Evolutionary conservation across 2,797 vertebrate genomes (phyloP), one percentile per base, ranked within the genome.

Genomic region (Platyrinchus mystaceus): DNA sequence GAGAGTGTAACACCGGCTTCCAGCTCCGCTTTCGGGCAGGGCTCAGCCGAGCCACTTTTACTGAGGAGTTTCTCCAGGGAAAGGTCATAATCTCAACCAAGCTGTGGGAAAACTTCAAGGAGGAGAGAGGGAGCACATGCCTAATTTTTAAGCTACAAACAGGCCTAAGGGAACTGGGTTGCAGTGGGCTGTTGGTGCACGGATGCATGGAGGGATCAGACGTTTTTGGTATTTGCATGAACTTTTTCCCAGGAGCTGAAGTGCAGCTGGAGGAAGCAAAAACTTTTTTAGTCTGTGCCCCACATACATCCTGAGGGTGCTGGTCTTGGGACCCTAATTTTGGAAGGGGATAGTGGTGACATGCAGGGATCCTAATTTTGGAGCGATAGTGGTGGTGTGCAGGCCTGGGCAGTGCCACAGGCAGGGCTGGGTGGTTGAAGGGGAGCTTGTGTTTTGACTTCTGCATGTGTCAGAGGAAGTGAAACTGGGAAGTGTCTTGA

Each of bases 401-500:
- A 13, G 71, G 39, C 80, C 39, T 39, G 74, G 55, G 68, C 39
- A 6, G 56, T 23, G 50, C 41, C 1, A 6, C 24, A 19, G 43
- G 47, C 44, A 59, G 44, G 60, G 67, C 84, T 60, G 18, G 3
- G 76, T 15, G 1, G 39, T 82, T 27, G 79, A 70, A 83, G 84
- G 71, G 76, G 64, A 56, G 32, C 50, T 71, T 64, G 34, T 87
- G 89, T 92, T 95, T 87, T 92, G 93, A 73, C 39, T 91, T 80
- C 58, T 90, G 84, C 60, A 1, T 94, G 89, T 94, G 94, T 79
- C 94, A 66, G 94, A 94, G 95, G 95, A 95, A 95, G 87, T 64
- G 41, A 52, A 95, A 86, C 82, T 32, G 87, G 92, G 94, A 92
- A 92, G 68, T 36, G 80, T 55, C 82, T 81, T n/a, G 74, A 81